Conservation (phyloP, 2,113 vertebrate species). For the Chaetodon auriga region DNA sequence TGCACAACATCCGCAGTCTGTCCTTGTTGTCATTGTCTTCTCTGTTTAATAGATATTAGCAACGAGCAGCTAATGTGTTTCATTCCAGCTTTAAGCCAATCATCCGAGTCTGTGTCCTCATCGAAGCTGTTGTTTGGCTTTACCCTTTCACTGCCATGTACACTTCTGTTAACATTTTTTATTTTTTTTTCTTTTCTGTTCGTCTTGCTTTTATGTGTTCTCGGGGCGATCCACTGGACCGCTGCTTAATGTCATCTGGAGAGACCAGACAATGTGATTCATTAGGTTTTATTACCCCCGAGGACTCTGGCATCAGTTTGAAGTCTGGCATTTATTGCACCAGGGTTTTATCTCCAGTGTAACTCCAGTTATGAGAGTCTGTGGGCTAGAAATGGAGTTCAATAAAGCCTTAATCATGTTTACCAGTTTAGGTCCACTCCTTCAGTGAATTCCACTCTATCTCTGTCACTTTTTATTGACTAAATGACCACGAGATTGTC, state of each 20-base stretch:
- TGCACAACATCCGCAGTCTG: constrained; percentile 52
- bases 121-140: constrained; percentile 50
- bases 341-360: constrained; percentile 28
- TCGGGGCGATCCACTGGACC: constrained; percentile 29
- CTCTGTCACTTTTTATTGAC: constrained; percentile 57
- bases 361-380: constrained; percentile 50
- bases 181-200: constrained; percentile 28
- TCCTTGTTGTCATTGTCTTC: constrained; percentile 42
- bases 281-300: constrained; percentile 59
- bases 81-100: constrained; percentile 53
- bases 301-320: constrained; percentile 43
- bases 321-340: constrained; percentile 37
- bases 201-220: constrained; percentile 37
- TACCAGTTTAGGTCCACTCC: constrained; percentile 57
- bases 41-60: constrained; percentile 34
- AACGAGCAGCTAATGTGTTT: constrained; percentile 47
- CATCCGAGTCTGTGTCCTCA: constrained; percentile 29
- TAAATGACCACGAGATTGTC: constrained; percentile 49
- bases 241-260: constrained; percentile 41
- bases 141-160: constrained; percentile 25
- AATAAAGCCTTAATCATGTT: constrained; percentile 67
- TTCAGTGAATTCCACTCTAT: constrained; percentile 40
- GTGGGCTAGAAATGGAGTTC: constrained; percentile 48
- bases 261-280: constrained; percentile 37
- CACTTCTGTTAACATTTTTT: constrained; percentile 33